Evolutionary conservation across 2,113 vertebrate genomes (phyloP).

Genomic region (Passerina amoena): DNA sequence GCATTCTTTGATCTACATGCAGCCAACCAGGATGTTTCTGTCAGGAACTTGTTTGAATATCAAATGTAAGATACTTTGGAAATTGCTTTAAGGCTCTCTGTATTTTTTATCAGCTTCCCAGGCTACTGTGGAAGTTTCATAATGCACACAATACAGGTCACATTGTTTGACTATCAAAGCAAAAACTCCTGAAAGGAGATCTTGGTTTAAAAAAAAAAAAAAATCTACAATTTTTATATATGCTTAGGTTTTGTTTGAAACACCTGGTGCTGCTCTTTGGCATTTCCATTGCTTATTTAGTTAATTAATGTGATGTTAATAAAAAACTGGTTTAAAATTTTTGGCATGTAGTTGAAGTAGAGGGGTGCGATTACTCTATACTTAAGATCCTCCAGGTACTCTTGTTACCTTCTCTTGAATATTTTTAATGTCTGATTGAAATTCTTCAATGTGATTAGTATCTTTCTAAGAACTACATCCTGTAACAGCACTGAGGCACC

Average conservation of each 20-base stretch:
- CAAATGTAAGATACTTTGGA: neutral
- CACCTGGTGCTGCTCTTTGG: accelerated
- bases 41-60: neutral
- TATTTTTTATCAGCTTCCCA: neutral
- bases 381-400: neutral
- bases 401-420: neutral
- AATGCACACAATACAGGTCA: neutral
- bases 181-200: neutral
- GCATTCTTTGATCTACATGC: neutral
- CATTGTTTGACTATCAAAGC: neutral
- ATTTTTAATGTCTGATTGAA: neutral
- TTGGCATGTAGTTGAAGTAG: neutral
- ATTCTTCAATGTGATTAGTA: neutral
- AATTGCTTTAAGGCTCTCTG: neutral
- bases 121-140: neutral
- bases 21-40: neutral
- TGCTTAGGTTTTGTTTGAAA: neutral
- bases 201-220: neutral
- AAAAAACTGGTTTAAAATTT: neutral
- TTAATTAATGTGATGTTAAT: neutral
- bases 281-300: neutral
- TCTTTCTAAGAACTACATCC: neutral
- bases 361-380: neutral
- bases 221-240: neutral
- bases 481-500: neutral